Conservation (phyloP, 2,113 vertebrate genomes). For the Chinchilla lanigera region DNA sequence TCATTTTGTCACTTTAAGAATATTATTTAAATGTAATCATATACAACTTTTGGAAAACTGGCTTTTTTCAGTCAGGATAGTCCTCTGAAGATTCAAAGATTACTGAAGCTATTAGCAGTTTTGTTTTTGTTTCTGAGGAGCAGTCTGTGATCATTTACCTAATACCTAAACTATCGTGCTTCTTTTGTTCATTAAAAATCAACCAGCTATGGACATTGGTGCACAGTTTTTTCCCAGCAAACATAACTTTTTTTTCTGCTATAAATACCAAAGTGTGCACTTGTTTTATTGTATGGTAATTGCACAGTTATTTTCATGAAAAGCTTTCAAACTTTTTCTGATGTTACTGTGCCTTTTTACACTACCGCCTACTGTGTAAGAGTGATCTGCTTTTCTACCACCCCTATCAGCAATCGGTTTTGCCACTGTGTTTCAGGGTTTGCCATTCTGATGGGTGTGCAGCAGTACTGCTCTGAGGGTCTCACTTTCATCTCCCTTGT, state of each 20-base stretch:
- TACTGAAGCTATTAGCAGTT: background rate
- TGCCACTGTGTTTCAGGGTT: background rate
- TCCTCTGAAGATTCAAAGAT: background rate
- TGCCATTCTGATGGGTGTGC: background rate
- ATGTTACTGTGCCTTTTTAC: background rate
- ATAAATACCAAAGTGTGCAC: background rate
- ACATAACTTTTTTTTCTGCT: background rate
- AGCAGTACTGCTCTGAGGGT: background rate
- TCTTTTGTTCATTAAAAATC: too few species aligned
- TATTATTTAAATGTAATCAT: background rate
- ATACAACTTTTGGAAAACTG: background rate
- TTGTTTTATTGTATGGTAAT: background rate
- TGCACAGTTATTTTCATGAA: background rate
- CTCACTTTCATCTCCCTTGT: background rate
- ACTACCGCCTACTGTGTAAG: background rate
- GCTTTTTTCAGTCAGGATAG: background rate
- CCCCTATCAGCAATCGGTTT: background rate
- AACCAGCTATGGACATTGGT: background rate
- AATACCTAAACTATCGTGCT: background rate
- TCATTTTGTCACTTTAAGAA: background rate
- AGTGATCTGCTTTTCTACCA: background rate
- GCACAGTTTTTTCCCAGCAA: background rate
- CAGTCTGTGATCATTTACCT: background rate
- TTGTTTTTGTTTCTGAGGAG: background rate
- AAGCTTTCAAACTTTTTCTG: background rate